phyloP scores from a whole-genome alignment of 2,113 vertebrate species.

The Microcebus murinus region DNA sequence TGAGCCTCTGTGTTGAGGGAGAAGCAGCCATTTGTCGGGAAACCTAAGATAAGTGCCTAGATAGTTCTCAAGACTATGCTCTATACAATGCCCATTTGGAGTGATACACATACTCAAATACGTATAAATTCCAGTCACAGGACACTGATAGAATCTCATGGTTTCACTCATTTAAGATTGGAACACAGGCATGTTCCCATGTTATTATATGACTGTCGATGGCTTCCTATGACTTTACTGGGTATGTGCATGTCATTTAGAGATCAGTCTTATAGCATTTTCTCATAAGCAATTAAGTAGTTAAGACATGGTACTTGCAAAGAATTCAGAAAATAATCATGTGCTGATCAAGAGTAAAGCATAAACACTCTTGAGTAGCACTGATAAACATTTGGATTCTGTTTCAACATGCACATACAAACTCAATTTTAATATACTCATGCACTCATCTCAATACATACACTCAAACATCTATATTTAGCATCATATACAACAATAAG shows the following conservation, averaged over 20 bases:
- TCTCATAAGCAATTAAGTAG: slow-evolving; percentile 26
- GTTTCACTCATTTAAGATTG: not conserved
- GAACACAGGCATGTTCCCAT: not conserved
- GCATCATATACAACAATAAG: not conserved
- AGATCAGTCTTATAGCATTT: slow-evolving; percentile 6
- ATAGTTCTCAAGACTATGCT: not conserved
- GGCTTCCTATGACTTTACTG: not conserved
- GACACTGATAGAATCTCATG: not conserved
- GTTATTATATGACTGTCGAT: not conserved
- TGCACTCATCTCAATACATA: not conserved
- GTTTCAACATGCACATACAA: not conserved
- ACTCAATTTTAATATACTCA: not conserved
- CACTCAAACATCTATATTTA: not conserved
- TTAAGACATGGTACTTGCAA: not conserved
- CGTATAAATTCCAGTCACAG: not conserved
- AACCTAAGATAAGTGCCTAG: not conserved
- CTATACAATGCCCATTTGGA: not conserved
- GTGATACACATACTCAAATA: not conserved
- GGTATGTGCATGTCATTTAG: not conserved
- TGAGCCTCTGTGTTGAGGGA: not conserved
- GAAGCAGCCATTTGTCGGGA: not conserved
- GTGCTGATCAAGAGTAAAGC: not conserved
- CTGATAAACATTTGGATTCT: not conserved
- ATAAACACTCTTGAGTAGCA: not conserved
- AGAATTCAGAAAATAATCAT: not conserved